Evolutionary conservation across 1,140 invertebrate genomes (phyloP).

Genomic region (Chironomus striatipennis): DNA sequence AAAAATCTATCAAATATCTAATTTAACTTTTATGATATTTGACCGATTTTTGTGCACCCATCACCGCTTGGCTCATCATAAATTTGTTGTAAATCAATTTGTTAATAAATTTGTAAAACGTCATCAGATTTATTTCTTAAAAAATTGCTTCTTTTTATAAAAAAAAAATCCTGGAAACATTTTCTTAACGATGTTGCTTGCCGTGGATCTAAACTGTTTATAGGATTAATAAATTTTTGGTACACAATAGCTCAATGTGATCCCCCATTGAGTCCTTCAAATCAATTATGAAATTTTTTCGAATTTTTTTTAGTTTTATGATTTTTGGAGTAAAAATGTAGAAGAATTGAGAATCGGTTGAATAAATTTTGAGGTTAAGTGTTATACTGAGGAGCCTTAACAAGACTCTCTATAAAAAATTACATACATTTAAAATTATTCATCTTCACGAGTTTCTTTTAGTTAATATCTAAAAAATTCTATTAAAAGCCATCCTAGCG

Average conservation of each 20-base stretch:
- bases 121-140: neutral
- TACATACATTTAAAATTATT: neutral
- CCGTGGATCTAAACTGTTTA: no score
- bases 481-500: no score
- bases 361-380: no score
- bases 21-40: slow-evolving; percentile 6
- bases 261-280: slow-evolving; percentile 12
- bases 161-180: no score
- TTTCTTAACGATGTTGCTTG: no score
- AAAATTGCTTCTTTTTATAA: no score
- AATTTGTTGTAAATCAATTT: neutral
- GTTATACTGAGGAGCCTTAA: no score
- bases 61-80: neutral
- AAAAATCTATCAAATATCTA: neutral
- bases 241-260: neutral
- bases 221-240: no score
- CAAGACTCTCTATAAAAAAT: no score
- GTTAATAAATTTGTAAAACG: slow-evolving; percentile 10
- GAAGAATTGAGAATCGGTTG: no score
- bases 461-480: no score
- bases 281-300: neutral
- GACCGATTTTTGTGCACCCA: neutral
- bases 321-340: neutral
- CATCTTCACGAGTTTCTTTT: slow-evolving; percentile 10
- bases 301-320: neutral